Conservation (phyloP, 2,113 vertebrate species). For the Antechinus stuartii region DNA sequence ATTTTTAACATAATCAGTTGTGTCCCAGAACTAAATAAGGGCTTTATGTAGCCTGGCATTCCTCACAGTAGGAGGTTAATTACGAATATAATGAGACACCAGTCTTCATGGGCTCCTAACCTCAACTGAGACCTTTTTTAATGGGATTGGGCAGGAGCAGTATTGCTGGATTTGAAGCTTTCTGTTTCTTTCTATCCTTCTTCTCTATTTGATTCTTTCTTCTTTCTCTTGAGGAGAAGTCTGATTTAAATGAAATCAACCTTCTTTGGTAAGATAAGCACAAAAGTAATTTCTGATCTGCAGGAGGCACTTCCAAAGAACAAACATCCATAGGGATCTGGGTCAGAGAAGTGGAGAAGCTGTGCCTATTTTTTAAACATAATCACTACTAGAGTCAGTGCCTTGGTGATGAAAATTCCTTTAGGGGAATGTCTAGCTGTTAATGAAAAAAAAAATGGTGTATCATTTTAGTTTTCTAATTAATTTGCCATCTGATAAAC, state of each 20-base stretch:
- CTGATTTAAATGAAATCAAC: rapidly evolving
- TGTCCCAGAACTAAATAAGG: neutral
- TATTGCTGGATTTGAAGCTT: rapidly evolving
- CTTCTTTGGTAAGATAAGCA: neutral
- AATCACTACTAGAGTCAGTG: neutral
- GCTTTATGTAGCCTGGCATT: neutral
- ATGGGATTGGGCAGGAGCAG: rapidly evolving
- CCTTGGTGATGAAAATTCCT: neutral
- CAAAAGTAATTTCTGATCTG: conserved; percentile 3
- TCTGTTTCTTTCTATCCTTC: neutral
- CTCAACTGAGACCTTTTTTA: too few species aligned
- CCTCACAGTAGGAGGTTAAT: conserved; percentile 39
- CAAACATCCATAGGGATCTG: neutral
- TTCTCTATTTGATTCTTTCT: rapidly evolving
- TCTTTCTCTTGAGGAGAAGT: neutral
- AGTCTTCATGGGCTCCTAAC: rapidly evolving
- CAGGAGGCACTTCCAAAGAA: neutral
- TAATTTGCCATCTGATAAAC: neutral
- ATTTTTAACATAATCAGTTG: neutral
- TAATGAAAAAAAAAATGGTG: neutral
- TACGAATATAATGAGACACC: conserved; percentile 6
- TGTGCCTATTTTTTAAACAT: neutral
- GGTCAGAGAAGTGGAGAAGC: neutral
- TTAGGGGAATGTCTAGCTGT: neutral
- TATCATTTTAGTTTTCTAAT: neutral